Evolutionary conservation across 2,113 vertebrate genomes (phyloP).

Genomic region (Oceanites oceanicus): DNA sequence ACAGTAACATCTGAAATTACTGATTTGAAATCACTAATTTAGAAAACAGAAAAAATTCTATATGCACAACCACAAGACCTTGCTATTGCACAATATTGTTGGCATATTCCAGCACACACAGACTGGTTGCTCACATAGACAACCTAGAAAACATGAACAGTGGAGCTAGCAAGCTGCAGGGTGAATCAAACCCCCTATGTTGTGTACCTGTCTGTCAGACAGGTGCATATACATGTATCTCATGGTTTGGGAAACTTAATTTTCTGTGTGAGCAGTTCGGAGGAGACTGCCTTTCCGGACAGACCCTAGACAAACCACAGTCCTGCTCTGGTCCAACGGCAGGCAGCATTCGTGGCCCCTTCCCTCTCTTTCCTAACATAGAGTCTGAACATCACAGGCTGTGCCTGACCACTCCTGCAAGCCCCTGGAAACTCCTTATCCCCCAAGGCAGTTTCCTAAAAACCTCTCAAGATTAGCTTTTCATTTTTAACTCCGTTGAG

Average conservation of each 20-base stretch:
- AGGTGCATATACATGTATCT: not conserved
- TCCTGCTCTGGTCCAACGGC: not conserved
- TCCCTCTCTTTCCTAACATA: not conserved
- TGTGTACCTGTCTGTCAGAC: not conserved
- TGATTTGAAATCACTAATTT: constrained; percentile 5
- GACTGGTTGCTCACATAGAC: not conserved
- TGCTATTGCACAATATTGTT: not conserved
- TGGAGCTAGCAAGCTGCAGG: not conserved
- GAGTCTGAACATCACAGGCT: not conserved
- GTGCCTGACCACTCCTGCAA: not conserved
- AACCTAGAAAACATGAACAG: not conserved
- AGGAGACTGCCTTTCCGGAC: not conserved
- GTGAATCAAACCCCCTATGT: not conserved
- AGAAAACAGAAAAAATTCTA: not conserved
- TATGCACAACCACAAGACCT: not conserved
- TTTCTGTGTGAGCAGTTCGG: not conserved
- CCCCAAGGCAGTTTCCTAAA: not conserved
- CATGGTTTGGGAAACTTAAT: not conserved
- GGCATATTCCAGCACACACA: not conserved
- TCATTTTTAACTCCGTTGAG: not conserved
- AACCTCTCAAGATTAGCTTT: not conserved
- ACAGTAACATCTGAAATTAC: not conserved
- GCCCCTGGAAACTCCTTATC: not conserved
- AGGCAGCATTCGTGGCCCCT: accelerated
- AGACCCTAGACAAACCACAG: not conserved